Percentiles rank a stretch among this genome's conserved stretches.
phyloP scores from a whole-genome alignment of 37 sponge, comb jelly and placozoan genomes.

The Chondrosia reniformis region DNA sequence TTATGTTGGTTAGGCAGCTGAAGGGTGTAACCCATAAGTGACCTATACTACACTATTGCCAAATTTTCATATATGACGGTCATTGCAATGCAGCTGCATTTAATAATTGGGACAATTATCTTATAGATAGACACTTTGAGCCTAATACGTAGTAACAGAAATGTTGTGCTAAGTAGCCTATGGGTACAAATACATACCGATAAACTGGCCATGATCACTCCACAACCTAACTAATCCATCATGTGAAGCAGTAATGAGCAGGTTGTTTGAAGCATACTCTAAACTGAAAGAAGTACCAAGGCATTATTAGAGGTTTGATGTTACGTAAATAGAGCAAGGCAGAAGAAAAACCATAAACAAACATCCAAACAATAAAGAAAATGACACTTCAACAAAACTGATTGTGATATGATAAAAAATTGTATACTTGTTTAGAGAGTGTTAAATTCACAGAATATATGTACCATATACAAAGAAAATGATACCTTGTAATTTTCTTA shows the following conservation, averaged over 20 bases:
- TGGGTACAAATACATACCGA: slow-evolving; percentile 40
- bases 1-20: no score
- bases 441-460: background rate
- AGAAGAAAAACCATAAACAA: background rate
- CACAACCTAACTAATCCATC: slow-evolving; percentile 67
- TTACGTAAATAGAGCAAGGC: background rate
- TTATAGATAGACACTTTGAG: no score
- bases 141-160: background rate
- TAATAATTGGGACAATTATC: no score
- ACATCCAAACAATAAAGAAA: no score
- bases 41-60: no score
- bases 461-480: background rate
- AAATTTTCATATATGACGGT: no score
- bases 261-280: slow-evolving; percentile 27
- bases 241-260: slow-evolving; percentile 37
- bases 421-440: no score
- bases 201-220: slow-evolving; percentile 60
- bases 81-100: background rate
- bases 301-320: background rate
- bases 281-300: slow-evolving; percentile 27
- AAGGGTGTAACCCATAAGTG: no score
- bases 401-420: no score
- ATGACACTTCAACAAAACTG: no score
- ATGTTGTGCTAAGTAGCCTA: background rate
- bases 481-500: slow-evolving; percentile 16